Evolutionary conservation across 2,113 vertebrate species (phyloP).

Genomic region (Sapajus apella): DNA sequence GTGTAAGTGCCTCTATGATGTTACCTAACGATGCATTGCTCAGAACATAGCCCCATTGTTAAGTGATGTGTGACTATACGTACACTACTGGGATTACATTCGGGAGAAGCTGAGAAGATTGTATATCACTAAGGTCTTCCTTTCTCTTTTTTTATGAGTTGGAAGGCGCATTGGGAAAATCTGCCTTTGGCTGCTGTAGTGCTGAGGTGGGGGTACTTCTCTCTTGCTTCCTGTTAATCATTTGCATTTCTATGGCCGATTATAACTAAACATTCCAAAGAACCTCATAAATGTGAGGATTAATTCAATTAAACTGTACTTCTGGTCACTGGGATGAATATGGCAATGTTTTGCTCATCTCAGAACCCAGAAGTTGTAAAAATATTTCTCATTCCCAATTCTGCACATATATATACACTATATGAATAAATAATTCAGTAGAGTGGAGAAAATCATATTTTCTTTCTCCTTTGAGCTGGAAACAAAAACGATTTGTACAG

Average conservation of each 20-base stretch:
- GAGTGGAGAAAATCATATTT: background rate
- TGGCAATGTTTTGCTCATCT: conserved; percentile 42
- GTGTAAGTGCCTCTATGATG: background rate
- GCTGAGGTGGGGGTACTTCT: background rate
- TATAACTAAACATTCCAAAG: conserved; percentile 42
- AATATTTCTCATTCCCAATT: background rate
- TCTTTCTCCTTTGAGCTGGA: background rate
- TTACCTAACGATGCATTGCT: background rate
- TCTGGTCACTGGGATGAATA: background rate
- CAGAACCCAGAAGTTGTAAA: background rate
- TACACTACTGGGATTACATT: background rate
- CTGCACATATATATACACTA: background rate
- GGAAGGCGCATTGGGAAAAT: conserved; percentile 36
- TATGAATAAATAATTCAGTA: background rate
- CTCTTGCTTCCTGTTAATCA: conserved; percentile 19
- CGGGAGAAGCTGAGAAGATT: background rate
- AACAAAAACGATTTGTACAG: conserved; percentile 42
- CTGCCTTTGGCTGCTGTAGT: background rate
- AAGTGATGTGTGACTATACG: background rate
- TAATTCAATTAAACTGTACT: conserved; percentile 41
- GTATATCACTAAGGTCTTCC: background rate
- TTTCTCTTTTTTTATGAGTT: background rate
- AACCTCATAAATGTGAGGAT: background rate
- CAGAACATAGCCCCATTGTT: background rate
- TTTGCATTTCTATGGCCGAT: conserved; percentile 59